Conservation (phyloP, 2,888 invertebrate genomes). For the Phlogophora meticulosa region DNA sequence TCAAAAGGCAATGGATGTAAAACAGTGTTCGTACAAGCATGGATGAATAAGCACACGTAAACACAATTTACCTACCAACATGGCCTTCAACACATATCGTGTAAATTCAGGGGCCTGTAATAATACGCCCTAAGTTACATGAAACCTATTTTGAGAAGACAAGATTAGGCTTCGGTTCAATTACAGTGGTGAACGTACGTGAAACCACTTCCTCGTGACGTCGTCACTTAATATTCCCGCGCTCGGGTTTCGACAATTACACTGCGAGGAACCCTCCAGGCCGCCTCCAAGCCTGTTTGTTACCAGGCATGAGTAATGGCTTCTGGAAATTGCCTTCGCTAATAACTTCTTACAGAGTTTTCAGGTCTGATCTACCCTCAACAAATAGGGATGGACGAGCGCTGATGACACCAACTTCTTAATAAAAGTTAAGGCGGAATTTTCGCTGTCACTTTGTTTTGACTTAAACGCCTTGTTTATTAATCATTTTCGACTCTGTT, state of each 20-base stretch:
- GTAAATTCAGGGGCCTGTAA: slow-evolving; percentile 31
- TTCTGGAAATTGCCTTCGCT: slow-evolving; percentile 85
- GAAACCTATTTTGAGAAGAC: slow-evolving; percentile 63
- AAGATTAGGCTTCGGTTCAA: slow-evolving; percentile 71
- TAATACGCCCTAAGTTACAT: slow-evolving; percentile 47
- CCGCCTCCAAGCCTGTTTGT: slow-evolving; percentile 71
- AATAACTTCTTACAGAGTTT: slow-evolving; percentile 86
- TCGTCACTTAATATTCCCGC: slow-evolving; percentile 72
- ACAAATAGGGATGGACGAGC: slow-evolving; percentile 79
- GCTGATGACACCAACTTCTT: slow-evolving; percentile 68
- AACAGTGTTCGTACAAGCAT: not conserved
- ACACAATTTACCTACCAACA: slow-evolving; percentile 12
- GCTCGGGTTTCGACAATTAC: slow-evolving; percentile 69
- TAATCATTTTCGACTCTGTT: slow-evolving; percentile 64
- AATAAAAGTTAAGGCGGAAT: slow-evolving; percentile 80
- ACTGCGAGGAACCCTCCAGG: slow-evolving; percentile 52
- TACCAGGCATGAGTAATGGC: slow-evolving; percentile 86
- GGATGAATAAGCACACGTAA: slow-evolving; percentile 33
- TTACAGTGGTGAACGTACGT: slow-evolving; percentile 69
- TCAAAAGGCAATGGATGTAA: slow-evolving; percentile 3
- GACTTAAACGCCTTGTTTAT: slow-evolving; percentile 72
- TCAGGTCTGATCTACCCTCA: slow-evolving; percentile 78
- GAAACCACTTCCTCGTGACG: slow-evolving; percentile 70
- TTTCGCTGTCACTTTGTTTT: slow-evolving; percentile 80
- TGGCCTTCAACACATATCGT: slow-evolving; percentile 12